phyloP scores from a whole-genome alignment of 2,113 vertebrate species.

The Crotalus helleri region DNA sequence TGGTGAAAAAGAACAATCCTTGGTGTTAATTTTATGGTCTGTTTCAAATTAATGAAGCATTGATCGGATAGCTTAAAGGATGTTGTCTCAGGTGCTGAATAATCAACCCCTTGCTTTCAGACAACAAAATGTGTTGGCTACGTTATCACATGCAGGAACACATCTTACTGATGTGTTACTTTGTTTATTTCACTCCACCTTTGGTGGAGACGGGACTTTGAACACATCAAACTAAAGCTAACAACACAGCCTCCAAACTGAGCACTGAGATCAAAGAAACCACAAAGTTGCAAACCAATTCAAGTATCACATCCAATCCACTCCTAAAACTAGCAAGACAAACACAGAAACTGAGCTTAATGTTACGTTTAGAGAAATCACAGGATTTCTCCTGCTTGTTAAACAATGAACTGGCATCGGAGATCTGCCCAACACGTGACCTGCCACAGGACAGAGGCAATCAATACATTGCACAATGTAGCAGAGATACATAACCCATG shows the following conservation, averaged over 20 bases:
- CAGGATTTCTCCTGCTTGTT: neutral
- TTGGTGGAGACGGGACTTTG: neutral
- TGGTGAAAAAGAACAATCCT: slow-evolving; percentile 31
- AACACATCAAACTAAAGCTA: neutral
- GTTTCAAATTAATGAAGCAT: slow-evolving; percentile 20
- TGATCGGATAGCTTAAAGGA: slow-evolving; percentile 27
- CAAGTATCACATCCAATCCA: neutral
- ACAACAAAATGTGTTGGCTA: slow-evolving; percentile 17
- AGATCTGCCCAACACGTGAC: neutral
- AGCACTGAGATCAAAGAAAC: neutral
- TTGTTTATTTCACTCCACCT: neutral
- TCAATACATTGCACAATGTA: neutral
- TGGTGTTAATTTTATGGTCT: slow-evolving; percentile 39
- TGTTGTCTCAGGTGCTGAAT: slow-evolving; percentile 22
- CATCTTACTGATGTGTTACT: no score
- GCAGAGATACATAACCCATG: neutral
- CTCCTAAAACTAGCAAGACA: neutral
- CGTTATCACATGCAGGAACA: neutral
- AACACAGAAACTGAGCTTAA: neutral
- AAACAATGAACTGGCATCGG: neutral
- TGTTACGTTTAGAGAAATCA: neutral
- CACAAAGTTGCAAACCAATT: neutral
- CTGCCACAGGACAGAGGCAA: no score
- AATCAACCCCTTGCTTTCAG: neutral
- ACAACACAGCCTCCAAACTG: neutral